These are phyloP conservation scores for Drosophila bocqueti DNA, from an alignment of 1,140 invertebrate species.

Conservation along the genomic window DNA sequence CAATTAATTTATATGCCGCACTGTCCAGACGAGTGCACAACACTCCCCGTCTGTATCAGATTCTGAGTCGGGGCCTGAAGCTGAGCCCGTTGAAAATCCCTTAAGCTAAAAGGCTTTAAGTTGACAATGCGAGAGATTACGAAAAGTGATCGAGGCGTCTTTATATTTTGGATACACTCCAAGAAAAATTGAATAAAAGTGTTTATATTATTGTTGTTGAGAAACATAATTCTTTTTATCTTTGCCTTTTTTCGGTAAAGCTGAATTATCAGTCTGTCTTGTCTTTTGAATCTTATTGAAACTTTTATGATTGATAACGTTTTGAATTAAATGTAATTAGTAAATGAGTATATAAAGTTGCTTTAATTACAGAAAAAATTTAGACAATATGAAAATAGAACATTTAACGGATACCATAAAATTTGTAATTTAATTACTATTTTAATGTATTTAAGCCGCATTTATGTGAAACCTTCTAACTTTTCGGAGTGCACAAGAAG, in stretches of 20 bases:
- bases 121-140: slow-evolving; percentile 56
- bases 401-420: too few species aligned
- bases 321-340: too few species aligned
- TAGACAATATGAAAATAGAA: background rate
- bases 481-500: slow-evolving; percentile 14
- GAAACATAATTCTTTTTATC: too few species aligned
- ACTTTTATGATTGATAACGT: too few species aligned
- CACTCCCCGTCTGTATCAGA: slow-evolving; percentile 62
- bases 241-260: too few species aligned
- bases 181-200: background rate
- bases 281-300: too few species aligned
- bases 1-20: slow-evolving; percentile 76
- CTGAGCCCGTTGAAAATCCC: slow-evolving; percentile 29
- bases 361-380: too few species aligned
- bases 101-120: slow-evolving; percentile 44
- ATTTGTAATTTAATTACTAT: too few species aligned
- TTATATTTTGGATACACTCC: background rate
- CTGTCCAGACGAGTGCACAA: slow-evolving; percentile 66
- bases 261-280: too few species aligned
- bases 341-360: too few species aligned
- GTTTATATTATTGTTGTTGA: too few species aligned
- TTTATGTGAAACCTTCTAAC: too few species aligned
- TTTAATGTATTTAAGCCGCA: background rate
- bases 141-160: slow-evolving; percentile 38
- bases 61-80: background rate